phyloP scores from a whole-genome alignment of 2,888 invertebrate species.

The Lepetodrilus schrolli region DNA sequence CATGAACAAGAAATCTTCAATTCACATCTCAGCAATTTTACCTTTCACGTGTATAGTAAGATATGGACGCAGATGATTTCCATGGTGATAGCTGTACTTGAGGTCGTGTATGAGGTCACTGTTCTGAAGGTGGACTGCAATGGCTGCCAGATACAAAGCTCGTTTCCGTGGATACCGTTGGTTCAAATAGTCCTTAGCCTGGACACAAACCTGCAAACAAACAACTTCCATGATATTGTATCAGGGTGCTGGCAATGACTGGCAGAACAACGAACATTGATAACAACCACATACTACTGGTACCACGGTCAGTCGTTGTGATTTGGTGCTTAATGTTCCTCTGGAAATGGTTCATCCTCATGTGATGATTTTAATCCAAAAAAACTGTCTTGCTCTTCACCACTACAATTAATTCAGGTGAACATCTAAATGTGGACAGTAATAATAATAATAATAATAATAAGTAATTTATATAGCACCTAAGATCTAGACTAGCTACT shows the following conservation, averaged over 20 bases:
- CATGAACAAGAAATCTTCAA: no score
- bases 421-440: no score
- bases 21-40: no score
- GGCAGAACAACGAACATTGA: not conserved
- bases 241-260: no score
- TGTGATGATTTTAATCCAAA: no score
- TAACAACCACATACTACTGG: not conserved
- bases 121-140: slow-evolving; percentile 80
- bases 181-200: slow-evolving; percentile 87
- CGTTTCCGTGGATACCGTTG: slow-evolving; percentile 87
- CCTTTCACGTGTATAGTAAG: slow-evolving; percentile 72
- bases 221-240: no score
- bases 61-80: slow-evolving; percentile 80
- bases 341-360: no score
- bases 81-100: slow-evolving; percentile 76
- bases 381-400: no score
- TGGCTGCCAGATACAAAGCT: slow-evolving; percentile 84
- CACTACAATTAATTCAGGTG: no score
- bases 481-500: no score
- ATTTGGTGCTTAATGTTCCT: not conserved
- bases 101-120: slow-evolving; percentile 78
- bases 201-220: slow-evolving; percentile 79
- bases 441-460: no score
- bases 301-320: not conserved
- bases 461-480: no score